Evolutionary conservation across 2,888 invertebrate genomes (phyloP).

Genomic region (Ariolimax columbianus): DNA sequence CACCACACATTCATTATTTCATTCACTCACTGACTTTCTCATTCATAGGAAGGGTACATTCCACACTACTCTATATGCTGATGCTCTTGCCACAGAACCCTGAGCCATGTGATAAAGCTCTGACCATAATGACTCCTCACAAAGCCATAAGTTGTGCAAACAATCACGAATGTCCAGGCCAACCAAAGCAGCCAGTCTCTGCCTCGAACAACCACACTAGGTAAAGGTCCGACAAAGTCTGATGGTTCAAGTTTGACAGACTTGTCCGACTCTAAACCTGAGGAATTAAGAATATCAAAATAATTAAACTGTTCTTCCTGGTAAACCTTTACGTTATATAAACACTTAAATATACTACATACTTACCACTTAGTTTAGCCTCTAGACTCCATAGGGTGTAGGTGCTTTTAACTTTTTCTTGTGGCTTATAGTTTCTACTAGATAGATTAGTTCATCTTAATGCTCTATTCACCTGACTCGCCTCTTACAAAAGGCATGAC

Average conservation of each 20-base stretch:
- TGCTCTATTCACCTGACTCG: no score
- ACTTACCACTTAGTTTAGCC: no score
- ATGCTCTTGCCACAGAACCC: constrained; percentile 73
- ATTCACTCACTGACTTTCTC: no score
- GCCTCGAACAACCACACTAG: constrained; percentile 86
- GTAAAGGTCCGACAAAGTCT: constrained; percentile 85
- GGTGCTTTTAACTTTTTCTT: no score
- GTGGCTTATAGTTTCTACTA: no score
- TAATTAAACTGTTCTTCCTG: not conserved
- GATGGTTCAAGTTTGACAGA: constrained; percentile 66
- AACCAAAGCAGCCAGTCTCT: constrained; percentile 89
- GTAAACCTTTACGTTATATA: no score
- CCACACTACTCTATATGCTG: constrained; percentile 70
- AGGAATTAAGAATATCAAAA: constrained; percentile 25
- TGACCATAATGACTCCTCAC: constrained; percentile 69
- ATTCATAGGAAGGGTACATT: not conserved
- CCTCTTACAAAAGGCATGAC: no score
- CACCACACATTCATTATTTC: no score
- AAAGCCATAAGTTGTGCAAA: constrained; percentile 67
- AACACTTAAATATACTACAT: no score
- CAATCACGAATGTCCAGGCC: constrained; percentile 90
- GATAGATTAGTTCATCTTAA: no score
- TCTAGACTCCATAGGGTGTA: no score
- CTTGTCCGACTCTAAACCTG: constrained; percentile 68
- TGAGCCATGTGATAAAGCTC: constrained; percentile 66